Percentiles rank a stretch among this genome's conserved stretches.
Conservation (phyloP, 2,113 vertebrate species). For the Leptodactylus fuscus region DNA sequence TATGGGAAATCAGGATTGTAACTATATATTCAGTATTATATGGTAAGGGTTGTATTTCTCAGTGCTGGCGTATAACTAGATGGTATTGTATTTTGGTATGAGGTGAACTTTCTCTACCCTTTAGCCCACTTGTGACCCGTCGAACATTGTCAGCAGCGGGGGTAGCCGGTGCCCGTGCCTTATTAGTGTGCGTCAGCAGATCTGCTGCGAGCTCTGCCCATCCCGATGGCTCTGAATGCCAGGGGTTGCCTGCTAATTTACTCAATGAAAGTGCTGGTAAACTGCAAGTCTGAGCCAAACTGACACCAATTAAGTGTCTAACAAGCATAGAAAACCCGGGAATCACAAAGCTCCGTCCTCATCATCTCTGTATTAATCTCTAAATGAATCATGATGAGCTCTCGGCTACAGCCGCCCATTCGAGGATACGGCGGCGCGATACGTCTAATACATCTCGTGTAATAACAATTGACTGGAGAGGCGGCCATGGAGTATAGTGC, state of each 20-base stretch:
- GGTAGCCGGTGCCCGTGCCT: background rate
- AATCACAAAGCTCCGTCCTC: background rate
- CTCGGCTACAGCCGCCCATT: background rate
- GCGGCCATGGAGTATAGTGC: too few relatives aligned
- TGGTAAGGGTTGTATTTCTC: too few relatives aligned
- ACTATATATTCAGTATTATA: too few relatives aligned
- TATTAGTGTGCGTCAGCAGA: constrained; percentile 7
- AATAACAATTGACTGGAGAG: background rate
- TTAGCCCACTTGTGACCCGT: constrained; percentile 1
- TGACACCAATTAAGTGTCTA: constrained; percentile 27
- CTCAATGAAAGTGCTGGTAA: constrained; percentile 9
- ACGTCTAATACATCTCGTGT: background rate
- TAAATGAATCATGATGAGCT: background rate
- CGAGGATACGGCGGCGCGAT: background rate
- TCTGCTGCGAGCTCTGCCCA: background rate
- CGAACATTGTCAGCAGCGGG: background rate
- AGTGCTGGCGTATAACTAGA: background rate
- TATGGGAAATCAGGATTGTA: too few relatives aligned
- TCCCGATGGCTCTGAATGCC: background rate
- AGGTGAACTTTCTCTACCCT: background rate
- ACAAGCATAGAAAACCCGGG: constrained; percentile 7
- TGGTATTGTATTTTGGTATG: background rate
- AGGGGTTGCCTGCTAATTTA: constrained; percentile 42
- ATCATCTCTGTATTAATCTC: constrained; percentile 10
- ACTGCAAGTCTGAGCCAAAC: background rate